Evolutionary conservation across 2,113 vertebrate genomes (phyloP), one percentile per base, ranked within the genome.

Genomic region (Clarias gariepinus): DNA sequence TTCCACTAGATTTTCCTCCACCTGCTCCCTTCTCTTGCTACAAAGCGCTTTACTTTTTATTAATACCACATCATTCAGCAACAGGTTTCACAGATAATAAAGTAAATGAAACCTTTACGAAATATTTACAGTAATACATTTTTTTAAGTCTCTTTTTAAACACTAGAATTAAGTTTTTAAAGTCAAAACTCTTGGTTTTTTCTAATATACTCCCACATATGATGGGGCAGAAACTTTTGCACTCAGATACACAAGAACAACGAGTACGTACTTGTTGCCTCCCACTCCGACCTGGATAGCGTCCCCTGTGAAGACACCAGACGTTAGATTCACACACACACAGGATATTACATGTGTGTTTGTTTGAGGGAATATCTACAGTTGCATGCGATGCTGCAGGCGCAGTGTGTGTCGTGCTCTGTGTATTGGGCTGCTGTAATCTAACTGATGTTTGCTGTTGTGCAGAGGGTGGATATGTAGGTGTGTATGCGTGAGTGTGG

Each of bases 241-340:
- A 66, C 63, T 15, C 23, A 19, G 58, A 2, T 73, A 4, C 8
- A 47, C 57, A 61, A 47, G 41, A 53, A 3, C 63, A 0, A 58
- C 1, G 21, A 66, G 83, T 77, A 97, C 97, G 94, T 94, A 99
- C 97, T 97, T 93, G 98, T 93, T 91, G 97, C 98, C 88, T 98
- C 98, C 98, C 98, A 99, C 93, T 99, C 97, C 23, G 97, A 97
- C 89, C 95, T 96, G 95, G 97, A 98, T 92, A 99, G 92, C 1
- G 97, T 98, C 82, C 97, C 97, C 98, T 99, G 93, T 68, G 90
- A 83, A 89, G n/a, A 10, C 0, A 58, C 81, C 16, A 88, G 66
- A 13, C n/a, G 33, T 88, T n/a, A 77, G 21, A 58, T 1, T 1
- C 25, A 12, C 25, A n/a, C 25, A n/a, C 23, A 25, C 25, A 64